Evolutionary conservation across 2,888 invertebrate genomes (phyloP).

Genomic region (Chorisops tibialis): DNA sequence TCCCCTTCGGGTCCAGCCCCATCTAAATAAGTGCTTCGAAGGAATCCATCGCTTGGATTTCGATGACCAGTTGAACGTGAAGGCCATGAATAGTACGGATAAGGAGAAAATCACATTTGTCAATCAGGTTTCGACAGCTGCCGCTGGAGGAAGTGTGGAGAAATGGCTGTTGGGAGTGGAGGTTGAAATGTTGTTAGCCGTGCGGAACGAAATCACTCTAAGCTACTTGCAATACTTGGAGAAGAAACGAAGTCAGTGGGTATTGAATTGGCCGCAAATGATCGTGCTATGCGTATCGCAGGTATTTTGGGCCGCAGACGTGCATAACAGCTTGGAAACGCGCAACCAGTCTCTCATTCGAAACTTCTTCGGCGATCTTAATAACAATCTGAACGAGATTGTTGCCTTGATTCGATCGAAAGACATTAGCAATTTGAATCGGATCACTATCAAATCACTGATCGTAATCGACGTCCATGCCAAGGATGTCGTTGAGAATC

Average conservation of each 20-base stretch:
- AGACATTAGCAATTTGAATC: conserved; percentile 56
- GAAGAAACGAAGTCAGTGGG: conserved; percentile 55
- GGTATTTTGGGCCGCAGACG: conserved; percentile 65
- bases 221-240: conserved; percentile 51
- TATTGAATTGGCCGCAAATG: conserved; percentile 63
- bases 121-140: conserved; percentile 54
- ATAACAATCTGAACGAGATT: conserved; percentile 56
- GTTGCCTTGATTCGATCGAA: conserved; percentile 59
- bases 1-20: conserved; percentile 59
- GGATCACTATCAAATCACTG: conserved; percentile 66
- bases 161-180: conserved; percentile 66
- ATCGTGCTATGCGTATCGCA: conserved; percentile 60
- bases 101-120: conserved; percentile 59
- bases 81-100: conserved; percentile 60
- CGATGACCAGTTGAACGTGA: conserved; percentile 56
- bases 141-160: conserved; percentile 60
- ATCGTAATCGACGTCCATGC: conserved; percentile 72
- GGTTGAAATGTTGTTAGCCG: conserved; percentile 59
- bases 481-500: conserved; percentile 62
- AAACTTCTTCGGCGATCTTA: conserved; percentile 52
- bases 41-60: conserved; percentile 59
- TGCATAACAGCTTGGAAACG: conserved; percentile 56
- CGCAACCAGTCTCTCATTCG: conserved; percentile 51
- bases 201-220: conserved; percentile 51
- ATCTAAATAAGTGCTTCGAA: conserved; percentile 68